Evolutionary conservation across 2,888 invertebrate genomes (phyloP).

Genomic region (Zaprionus obscuricornis): DNA sequence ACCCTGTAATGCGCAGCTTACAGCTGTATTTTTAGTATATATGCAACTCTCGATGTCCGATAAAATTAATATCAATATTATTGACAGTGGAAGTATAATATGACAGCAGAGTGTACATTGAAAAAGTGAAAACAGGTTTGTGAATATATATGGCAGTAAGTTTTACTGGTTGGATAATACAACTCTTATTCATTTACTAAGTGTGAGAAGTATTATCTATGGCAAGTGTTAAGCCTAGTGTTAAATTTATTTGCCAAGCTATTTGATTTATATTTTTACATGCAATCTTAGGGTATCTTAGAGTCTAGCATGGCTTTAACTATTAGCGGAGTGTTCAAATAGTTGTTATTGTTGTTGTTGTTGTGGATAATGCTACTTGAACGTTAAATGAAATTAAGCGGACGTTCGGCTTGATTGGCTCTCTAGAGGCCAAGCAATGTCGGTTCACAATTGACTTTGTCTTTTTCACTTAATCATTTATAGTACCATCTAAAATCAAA

Average conservation of each 20-base stretch:
- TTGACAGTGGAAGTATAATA: too few relatives aligned
- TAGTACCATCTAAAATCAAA: constrained; percentile 50
- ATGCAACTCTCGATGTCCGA: too few relatives aligned
- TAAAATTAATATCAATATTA: too few relatives aligned
- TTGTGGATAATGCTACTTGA: constrained; percentile 66
- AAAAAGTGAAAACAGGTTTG: too few relatives aligned
- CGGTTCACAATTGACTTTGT: constrained; percentile 67
- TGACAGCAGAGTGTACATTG: too few relatives aligned
- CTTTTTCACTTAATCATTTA: constrained; percentile 69
- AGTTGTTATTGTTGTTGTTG: constrained; percentile 29
- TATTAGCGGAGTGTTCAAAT: constrained; percentile 12
- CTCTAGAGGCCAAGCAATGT: constrained; percentile 66
- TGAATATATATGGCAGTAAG: too few relatives aligned
- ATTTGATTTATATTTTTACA: neutral
- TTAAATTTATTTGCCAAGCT: neutral
- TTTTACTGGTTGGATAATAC: too few relatives aligned
- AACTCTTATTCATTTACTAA: too few relatives aligned
- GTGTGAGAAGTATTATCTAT: too few relatives aligned
- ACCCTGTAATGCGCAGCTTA: constrained; percentile 39
- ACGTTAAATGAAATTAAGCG: constrained; percentile 73
- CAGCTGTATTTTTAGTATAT: too few relatives aligned
- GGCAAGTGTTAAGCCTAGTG: too few relatives aligned
- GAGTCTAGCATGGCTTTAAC: constrained; percentile 1
- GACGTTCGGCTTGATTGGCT: constrained; percentile 74
- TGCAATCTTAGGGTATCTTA: constrained; percentile 11